phyloP scores from a whole-genome alignment of 2,797 vertebrate genomes.

The Poecilia gillii region DNA sequence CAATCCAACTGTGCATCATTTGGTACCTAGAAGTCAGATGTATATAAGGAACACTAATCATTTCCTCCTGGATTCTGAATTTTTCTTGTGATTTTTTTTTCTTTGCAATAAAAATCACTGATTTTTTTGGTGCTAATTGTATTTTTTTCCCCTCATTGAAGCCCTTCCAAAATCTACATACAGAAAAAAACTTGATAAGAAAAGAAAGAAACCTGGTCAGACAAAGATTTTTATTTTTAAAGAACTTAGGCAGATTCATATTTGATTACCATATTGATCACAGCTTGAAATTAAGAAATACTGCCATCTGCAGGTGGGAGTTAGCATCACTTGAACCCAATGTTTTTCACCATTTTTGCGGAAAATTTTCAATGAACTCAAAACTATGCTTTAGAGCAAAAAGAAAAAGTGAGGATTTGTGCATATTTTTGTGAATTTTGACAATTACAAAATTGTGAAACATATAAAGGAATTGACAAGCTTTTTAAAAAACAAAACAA shows the following conservation, averaged over 20 bases:
- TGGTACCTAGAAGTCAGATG: not conserved
- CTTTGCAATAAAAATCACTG: not conserved
- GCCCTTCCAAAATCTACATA: not conserved
- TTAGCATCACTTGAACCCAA: not conserved
- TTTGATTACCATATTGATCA: not conserved
- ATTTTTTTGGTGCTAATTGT: no score
- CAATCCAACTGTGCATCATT: not conserved
- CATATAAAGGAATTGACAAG: not conserved
- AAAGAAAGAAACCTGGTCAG: not conserved
- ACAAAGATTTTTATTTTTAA: not conserved
- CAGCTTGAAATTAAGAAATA: not conserved
- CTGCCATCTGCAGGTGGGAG: not conserved
- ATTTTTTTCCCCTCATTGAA: no score
- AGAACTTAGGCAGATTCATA: not conserved
- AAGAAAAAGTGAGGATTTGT: not conserved
- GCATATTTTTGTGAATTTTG: not conserved
- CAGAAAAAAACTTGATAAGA: not conserved
- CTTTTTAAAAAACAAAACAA: not conserved
- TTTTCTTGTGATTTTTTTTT: not conserved
- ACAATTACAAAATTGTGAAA: not conserved
- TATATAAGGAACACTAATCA: no score
- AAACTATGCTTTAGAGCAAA: not conserved
- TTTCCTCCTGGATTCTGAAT: not conserved
- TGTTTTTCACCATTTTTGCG: not conserved
- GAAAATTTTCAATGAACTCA: not conserved